Evolutionary conservation across 2,113 vertebrate genomes (phyloP), one percentile per base, ranked within the genome.

Genomic region (Poeciliopsis occidentalis): DNA sequence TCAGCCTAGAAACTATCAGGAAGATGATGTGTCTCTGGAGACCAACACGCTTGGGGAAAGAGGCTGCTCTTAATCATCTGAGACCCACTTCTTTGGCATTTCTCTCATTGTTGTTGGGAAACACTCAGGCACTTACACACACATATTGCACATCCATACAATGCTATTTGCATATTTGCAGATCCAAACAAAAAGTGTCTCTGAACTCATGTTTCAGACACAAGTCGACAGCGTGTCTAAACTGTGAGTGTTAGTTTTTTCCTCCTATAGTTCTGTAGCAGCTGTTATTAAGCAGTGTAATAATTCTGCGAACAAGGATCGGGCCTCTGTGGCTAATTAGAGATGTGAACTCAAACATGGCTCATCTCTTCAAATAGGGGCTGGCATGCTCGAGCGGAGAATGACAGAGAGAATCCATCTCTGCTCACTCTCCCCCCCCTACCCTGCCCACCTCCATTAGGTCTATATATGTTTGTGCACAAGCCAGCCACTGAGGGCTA

Each of bases 11-110:
- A 92, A 91, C 89, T 72, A 93, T 94, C 92, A 92, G 88, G 73
- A 80, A 86, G 88, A 94, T 93, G 91, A 94, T 90, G 87, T 82
- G 87, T 93, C 92, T 90, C 93, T 54, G 41, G 92, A 87, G 91
- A 86, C 57, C 4, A 69, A 73, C 79, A 78, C 85, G 80, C 90
- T 84, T 75, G 86, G 89, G 92, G 91, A 91, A 86, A 91, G 83
- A 90, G 67, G 84, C 71, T 68, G 73, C 91, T 91, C 88, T 94
- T 92, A 85, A 92, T 94, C 92, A 91, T 92, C 68, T 24, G 81
- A 90, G 88, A 93, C 90, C 90, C 86, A 93, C 86, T 94, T 93
- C 82, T 80, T 82, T 88, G 82, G 82, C 80, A 39, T 85, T 84
- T 78, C 67, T 89, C 81, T 73, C 82, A 81, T 86, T 85, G 82